Base-by-base conservation (phyloP, 2,888 invertebrate genomes). In the Amphipoea lucens region DNA sequence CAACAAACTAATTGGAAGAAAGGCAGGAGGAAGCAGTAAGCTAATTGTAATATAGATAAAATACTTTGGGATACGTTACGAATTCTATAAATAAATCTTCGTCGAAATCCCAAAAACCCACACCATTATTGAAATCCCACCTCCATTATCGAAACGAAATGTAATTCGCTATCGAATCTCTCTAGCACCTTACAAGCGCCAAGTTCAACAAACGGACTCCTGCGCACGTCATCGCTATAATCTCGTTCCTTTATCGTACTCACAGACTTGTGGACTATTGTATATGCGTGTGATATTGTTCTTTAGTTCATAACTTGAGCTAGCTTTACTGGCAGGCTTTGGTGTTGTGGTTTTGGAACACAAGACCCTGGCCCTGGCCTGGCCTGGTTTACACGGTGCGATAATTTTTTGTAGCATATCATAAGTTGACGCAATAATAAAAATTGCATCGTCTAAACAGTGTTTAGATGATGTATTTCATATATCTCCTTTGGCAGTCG, bases 201-300 rank as follows among this genome's bases (percentile, higher is more conserved):
- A 83, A 85, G 90, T 89, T 90, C 90, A 90, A 90, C 82, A 90
- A 89, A 90, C 90, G 51, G 45, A 76, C 79, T 74, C 71, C n/a
- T 74, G 63, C 66, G 70, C 82, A 79, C 82, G 79, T 82, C 79
- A 82, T 74, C 66, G 48, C 75, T 79, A 76, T 89, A 87, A 89
- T 88, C 82, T 84, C 71, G 76, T 67, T 82, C 73, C 82, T 90
- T 82, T 85, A 89, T 88, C 87, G 84, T 70, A 63, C 29, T 72
- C 78, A 74, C 72, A 77, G 73, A 76, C 76, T 77, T 71, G 62
- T 29, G 1, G 17, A 65, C 68, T 79, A 79, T 77, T 78, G 54
- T 78, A 4, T 81, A 63, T 66, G 23, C 29, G 0, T 63, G 36
- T 40, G 36, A 77, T 76, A 36, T 68, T 54, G 78, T 63, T 78